These are phyloP conservation scores for Halocynthia roretzi DNA, from an alignment of 23 tunicate genomes.

Conservation along the genomic window DNA sequence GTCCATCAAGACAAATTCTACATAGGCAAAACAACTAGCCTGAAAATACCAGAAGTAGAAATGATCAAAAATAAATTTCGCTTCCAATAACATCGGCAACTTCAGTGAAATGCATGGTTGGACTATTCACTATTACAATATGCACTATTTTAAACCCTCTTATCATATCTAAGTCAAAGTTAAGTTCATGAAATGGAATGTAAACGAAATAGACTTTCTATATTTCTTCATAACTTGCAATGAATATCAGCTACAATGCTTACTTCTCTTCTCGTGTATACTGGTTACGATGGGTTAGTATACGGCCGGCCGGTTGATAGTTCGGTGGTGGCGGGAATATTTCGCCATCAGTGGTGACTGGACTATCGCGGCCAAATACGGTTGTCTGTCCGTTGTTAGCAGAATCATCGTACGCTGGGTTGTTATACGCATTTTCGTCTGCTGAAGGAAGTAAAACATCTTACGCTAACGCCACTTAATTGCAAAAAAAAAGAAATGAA, in stretches of 20 bases:
- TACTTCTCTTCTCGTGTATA: slow-evolving; percentile 1
- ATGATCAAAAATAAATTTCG: no score
- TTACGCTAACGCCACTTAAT: not conserved
- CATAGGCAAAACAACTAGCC: no score
- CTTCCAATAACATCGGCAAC: no score
- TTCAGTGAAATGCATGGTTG: no score
- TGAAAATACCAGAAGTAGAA: no score
- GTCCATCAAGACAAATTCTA: no score
- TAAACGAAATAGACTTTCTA: no score
- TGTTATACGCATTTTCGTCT: slow-evolving; percentile 10
- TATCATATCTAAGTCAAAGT: no score
- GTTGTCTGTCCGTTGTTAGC: slow-evolving; percentile 21
- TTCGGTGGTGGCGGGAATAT: slow-evolving; percentile 5
- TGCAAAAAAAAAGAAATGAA: not conserved
- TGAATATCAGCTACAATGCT: not conserved
- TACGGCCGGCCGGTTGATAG: not conserved
- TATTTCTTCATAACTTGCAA: no score
- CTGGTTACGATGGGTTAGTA: not conserved
- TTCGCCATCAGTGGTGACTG: slow-evolving; percentile 1
- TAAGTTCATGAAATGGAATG: no score
- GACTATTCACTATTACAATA: no score
- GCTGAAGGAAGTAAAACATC: not conserved
- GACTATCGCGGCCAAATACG: slow-evolving; percentile 21
- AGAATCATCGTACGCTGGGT: slow-evolving; percentile 6
- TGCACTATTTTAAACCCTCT: no score